Base-by-base conservation (phyloP, 2,888 invertebrate genomes). In the Limnephilus marmoratus region DNA sequence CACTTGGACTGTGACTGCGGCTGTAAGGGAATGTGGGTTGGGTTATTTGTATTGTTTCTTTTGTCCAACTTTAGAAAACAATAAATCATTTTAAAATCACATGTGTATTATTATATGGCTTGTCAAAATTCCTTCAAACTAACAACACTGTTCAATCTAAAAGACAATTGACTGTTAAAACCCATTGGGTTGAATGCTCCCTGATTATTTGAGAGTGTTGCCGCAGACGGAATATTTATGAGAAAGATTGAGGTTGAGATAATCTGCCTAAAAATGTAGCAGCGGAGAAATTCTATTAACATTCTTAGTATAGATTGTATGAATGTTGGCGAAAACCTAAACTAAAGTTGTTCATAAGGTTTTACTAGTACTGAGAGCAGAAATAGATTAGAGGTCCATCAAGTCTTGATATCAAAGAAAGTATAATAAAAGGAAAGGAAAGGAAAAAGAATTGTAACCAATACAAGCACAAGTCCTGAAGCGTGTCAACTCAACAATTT, bases 31-130 rank as follows among this genome's bases (percentile, higher is more conserved):
- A 85, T 81, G 91, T 91, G 86, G 86, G 81, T 87, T 91, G 86
- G 86, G 81, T 87, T 87, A 37, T 29, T 49, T 87, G n/a, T 87
- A 87, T 81, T 87, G 86, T 91, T 81, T 91, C 81, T 89, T 91
- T 87, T 91, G 81, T 91, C 91, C 81, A 81, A 87, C 81, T 91
- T 85, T 87, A 81, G 87, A 81, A 87, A 91, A 87, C 45, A 91
- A 91, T 91, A 87, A 87, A 91, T 91, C 80, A 91, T 91, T 91
- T 87, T 86, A 86, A 87, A 87, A 87, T 68, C 53, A 91, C 9
- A 37, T 90, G 31, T 68, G 68, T 68, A 68, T 68, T 68, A 24
- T 68, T 68, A 68, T 68, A 68, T 68, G 24, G 24, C 68, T 68
- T 68, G 7, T 68, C 68, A 0, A 24, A 68, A 68, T 68, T 24